Conservation (phyloP, 2,888 invertebrate species). For the Augiades crinisus region DNA sequence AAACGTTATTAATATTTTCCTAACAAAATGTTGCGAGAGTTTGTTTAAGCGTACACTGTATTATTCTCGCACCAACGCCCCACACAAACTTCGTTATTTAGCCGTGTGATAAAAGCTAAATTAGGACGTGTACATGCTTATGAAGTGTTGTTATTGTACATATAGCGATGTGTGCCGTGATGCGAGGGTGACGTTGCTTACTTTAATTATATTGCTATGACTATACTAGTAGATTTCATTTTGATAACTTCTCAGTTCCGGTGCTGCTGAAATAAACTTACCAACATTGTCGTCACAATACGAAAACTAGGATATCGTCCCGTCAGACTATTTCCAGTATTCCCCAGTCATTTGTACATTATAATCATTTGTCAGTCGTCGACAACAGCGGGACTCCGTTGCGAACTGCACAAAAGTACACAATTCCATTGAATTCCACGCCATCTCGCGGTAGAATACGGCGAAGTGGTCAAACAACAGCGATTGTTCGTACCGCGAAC, state of each 20-base stretch:
- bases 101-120: slow-evolving; percentile 38
- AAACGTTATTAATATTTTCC: neutral
- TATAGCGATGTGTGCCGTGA: neutral
- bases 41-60: neutral
- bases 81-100: slow-evolving; percentile 45
- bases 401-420: slow-evolving; percentile 1
- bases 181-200: neutral
- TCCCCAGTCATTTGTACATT: neutral
- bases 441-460: neutral
- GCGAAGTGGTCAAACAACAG: slow-evolving; percentile 20
- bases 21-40: neutral
- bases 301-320: neutral
- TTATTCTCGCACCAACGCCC: neutral
- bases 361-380: neutral
- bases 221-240: too few species aligned
- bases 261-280: too few species aligned
- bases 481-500: slow-evolving; percentile 10
- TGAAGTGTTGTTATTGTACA: slow-evolving; percentile 10
- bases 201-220: neutral
- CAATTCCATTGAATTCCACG: slow-evolving; percentile 13
- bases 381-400: neutral
- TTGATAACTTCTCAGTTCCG: too few species aligned
- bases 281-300: too few species aligned
- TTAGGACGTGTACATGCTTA: slow-evolving; percentile 28
- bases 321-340: too few species aligned